These are phyloP conservation scores for Drosophila fungiperda DNA, from an alignment of 2,888 invertebrate genomes.

Conservation along the genomic window DNA sequence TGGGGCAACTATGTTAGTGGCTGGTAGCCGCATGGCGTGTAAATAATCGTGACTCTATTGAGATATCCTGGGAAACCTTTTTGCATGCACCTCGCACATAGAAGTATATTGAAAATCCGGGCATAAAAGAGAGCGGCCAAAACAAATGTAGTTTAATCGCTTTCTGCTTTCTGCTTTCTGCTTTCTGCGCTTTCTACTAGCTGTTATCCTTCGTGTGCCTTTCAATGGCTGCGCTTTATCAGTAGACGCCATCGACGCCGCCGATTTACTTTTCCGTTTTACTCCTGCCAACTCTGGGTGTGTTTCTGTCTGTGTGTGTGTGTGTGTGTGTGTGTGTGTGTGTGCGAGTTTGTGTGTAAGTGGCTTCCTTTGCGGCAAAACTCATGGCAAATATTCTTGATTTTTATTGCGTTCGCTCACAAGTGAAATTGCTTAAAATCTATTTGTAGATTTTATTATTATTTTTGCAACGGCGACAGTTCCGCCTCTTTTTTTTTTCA, in stretches of 20 bases:
- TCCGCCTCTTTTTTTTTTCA: constrained; percentile 41
- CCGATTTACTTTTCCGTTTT: constrained; percentile 69
- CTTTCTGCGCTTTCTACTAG: constrained; percentile 22
- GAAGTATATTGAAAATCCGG: constrained; percentile 31
- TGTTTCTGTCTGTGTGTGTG: neutral
- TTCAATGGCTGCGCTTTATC: constrained; percentile 75
- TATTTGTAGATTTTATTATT: constrained; percentile 73
- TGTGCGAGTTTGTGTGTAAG: constrained; percentile 25
- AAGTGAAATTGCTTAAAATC: constrained; percentile 82
- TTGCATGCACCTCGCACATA: constrained; percentile 52
- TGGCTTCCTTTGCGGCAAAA: constrained; percentile 68
- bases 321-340: constrained; percentile 7
- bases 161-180: constrained; percentile 53
- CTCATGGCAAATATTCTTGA: constrained; percentile 83
- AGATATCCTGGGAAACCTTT: constrained; percentile 57
- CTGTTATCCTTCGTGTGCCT: constrained; percentile 61
- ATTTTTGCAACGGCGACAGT: constrained; percentile 61
- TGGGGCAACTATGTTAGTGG: constrained; percentile 32
- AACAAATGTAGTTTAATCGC: constrained; percentile 82
- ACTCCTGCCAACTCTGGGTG: constrained; percentile 5
- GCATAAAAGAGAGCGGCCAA: constrained; percentile 37
- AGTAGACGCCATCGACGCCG: constrained; percentile 76
- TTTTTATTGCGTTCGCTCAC: constrained; percentile 83
- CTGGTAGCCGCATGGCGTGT: constrained; percentile 46
- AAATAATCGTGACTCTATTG: constrained; percentile 63